phyloP scores from a whole-genome alignment of 2,888 invertebrate genomes.

The Ametastegia equiseti region DNA sequence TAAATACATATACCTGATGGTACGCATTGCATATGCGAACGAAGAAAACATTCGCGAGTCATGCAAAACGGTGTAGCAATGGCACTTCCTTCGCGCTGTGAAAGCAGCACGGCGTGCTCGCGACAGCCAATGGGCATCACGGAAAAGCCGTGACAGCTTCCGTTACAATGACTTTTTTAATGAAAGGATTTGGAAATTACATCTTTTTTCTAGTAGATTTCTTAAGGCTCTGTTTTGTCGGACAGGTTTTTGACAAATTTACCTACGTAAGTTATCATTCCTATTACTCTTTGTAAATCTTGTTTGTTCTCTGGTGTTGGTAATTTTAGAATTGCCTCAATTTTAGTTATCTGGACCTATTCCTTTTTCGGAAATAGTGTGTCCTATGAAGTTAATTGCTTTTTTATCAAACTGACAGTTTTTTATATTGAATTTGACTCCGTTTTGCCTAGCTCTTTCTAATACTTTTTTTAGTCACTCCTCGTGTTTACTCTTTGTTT shows the following conservation, averaged over 20 bases:
- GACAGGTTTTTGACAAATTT: constrained; percentile 53
- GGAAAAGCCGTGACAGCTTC: too few species aligned
- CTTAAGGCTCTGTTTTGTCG: constrained; percentile 43
- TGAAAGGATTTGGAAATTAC: constrained; percentile 46
- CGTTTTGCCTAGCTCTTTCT: constrained; percentile 48
- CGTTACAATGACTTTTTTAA: too few species aligned
- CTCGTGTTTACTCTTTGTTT: constrained; percentile 48
- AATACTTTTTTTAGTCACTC: constrained; percentile 50
- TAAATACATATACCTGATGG: too few species aligned
- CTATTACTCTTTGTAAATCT: constrained; percentile 51
- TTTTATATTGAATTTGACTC: constrained; percentile 51
- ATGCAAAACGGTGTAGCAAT: too few species aligned
- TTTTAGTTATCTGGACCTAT: too few species aligned
- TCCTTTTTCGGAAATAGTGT: constrained; percentile 52
- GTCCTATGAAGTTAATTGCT: constrained; percentile 52
- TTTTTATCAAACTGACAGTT: constrained; percentile 52
- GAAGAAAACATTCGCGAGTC: too few species aligned
- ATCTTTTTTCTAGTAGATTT: constrained; percentile 51
- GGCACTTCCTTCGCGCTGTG: too few species aligned
- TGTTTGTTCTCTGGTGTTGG: constrained; percentile 48
- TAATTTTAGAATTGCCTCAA: constrained; percentile 50
- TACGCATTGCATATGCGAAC: too few species aligned
- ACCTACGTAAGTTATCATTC: constrained; percentile 54
- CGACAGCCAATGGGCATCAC: too few species aligned
- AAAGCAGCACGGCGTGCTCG: too few species aligned